Evolutionary conservation across 1,140 invertebrate genomes (phyloP), one percentile per base, ranked within the genome.

Genomic region (Asobara japonica): DNA sequence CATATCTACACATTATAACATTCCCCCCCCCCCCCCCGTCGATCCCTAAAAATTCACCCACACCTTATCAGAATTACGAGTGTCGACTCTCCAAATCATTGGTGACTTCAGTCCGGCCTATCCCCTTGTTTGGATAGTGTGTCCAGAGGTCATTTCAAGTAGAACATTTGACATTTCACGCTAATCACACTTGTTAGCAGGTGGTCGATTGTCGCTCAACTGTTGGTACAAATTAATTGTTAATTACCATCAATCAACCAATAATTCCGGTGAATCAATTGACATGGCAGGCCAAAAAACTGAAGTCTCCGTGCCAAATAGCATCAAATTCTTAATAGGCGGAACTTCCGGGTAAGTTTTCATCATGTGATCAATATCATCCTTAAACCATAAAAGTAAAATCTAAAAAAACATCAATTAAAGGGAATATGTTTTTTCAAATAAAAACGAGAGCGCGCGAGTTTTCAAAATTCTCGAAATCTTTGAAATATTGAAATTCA

Each of bases 341-440:
- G 90, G 90, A 72, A 88, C 90, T 74, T 90, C 93, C 71, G 93
- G 93, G 93, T 94, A 90, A 86, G 86, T 87, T 80, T 16, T 16
- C 1, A 45, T 2, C 6, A 16, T n/a, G n/a, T n/a, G n/a, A n/a
- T n/a, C n/a, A n/a, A n/a, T n/a, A 18, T 45, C 18, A 16, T 18
- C 13, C n/a, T 16, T 45, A 16, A 45, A 45, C 3, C n/a, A 45
- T 45, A 4, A 7, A 38, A 13, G 78, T 61, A 78, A 70, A 72
- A 51, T 64, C 71, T 78, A 77, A 81, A 79, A 38, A 80, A 82
- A 30, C 7, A 27, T 60, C 7, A 60, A 29, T 25, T 60, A 3
- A 8, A 2, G 4, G 10, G n/a, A 5, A 13, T n/a, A 4, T 45
- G 7, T 13, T 45, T 5, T 10, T 45, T 45, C n/a, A 13, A 45